Evolutionary conservation across 2,797 vertebrate species (phyloP), one percentile per base, ranked within the genome.

Genomic region (Tympanoctomys barrerae): DNA sequence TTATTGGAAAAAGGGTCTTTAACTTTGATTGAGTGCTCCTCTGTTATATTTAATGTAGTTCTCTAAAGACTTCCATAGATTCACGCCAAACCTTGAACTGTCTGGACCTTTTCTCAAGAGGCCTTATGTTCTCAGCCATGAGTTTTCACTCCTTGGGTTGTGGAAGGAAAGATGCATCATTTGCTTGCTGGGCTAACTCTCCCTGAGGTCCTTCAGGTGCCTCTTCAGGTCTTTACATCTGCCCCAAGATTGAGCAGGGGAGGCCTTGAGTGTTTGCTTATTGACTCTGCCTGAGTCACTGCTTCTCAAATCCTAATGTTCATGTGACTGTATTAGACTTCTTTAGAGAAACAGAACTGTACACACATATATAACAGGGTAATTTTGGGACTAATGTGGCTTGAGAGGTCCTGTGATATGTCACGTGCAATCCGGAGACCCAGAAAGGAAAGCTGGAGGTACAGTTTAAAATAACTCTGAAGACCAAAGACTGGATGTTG

Each of bases 1-100:
- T 39, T 61, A 42, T 68, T n/a, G 24, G 1, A 26, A 46, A 75
- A 64, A 24, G 31, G 33, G 10, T 26, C 77, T 57, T 80, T 11
- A 5, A 14, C 42, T 75, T 90, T 84, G 26, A 26, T 73, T 9
- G 26, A 75, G 57, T 59, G 52, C 33, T 87, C 24, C 24, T 91
- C 87, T 22, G 26, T 22, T 68, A 28, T 75, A 39, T 57, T 66
- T 39, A 70, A 31, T 1, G 0, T 24, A n/a, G 21, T 62, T 64
- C 93, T 73, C 52, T 59, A 85, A 84, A 91, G 71, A 77, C 39
- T 89, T 94, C 73, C 7, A 36, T 61, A 54, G 59, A 46, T 84
- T 22, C 12, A 5, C 42, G 14, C 66, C 22, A 5, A 87, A 31
- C 11, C 19, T 61, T 73, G 52, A 22, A 77, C 21, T 18, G 10